phyloP scores from a whole-genome alignment of 2,113 vertebrate species.

The Dipodomys merriami region DNA sequence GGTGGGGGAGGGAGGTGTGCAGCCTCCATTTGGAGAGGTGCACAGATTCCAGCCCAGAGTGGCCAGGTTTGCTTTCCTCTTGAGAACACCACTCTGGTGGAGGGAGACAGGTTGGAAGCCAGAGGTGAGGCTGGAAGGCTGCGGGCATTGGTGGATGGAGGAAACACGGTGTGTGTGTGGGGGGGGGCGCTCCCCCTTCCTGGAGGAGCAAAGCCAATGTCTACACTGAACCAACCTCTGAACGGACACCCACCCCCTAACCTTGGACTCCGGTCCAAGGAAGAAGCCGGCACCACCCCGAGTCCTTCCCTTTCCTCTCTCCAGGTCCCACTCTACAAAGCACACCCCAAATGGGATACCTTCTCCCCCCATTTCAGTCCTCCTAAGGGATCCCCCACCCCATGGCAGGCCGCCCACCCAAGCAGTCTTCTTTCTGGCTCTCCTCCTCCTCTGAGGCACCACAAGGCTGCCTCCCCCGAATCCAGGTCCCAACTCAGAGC shows the following conservation, averaged over 20 bases:
- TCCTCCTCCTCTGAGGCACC: neutral
- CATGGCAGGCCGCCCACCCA: neutral
- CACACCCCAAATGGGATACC: neutral
- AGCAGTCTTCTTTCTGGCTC: neutral
- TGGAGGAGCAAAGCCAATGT: neutral
- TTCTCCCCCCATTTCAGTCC: neutral
- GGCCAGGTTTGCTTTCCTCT: neutral
- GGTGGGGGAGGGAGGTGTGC: neutral
- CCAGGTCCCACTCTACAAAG: neutral
- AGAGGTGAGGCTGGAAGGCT: neutral
- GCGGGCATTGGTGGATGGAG: neutral
- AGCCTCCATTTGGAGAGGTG: neutral
- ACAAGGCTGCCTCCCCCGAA: neutral
- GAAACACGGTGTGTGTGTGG: neutral
- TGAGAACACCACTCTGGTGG: neutral
- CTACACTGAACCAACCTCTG: rapidly evolving
- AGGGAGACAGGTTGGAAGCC: neutral
- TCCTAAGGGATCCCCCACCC: neutral
- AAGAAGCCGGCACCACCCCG: too few relatives aligned
- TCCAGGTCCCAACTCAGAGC: neutral
- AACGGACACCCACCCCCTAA: neutral
- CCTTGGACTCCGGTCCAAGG: neutral
- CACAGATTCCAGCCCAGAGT: neutral
- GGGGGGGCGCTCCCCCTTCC: too few relatives aligned
- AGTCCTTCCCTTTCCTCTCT: neutral